Conservation (phyloP, 1,140 invertebrate genomes). For the Chlorops oryzae region DNA sequence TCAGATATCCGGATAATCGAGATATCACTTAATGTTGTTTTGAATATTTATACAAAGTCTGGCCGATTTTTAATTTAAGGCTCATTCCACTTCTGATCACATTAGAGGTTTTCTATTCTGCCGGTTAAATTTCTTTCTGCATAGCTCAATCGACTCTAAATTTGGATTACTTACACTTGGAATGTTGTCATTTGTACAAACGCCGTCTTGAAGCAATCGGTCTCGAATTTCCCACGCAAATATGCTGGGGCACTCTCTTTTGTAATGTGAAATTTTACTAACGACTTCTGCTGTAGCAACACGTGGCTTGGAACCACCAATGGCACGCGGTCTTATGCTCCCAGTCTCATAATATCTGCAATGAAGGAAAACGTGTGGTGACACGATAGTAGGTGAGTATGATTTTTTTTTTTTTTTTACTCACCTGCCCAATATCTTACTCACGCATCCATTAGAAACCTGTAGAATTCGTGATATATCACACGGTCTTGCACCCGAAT, state of each 20-base stretch:
- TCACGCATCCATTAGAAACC: constrained; percentile 93
- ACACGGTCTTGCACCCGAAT: constrained; percentile 93
- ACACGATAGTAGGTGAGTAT: not conserved
- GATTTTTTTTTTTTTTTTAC: constrained; percentile 15
- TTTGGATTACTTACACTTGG: constrained; percentile 94
- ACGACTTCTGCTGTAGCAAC: constrained; percentile 95
- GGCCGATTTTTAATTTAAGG: too few species aligned
- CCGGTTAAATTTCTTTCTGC: too few species aligned
- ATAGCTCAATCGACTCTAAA: too few species aligned
- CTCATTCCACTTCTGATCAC: too few species aligned
- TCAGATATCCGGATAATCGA: too few species aligned
- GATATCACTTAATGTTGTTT: too few species aligned
- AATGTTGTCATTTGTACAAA: constrained; percentile 99
- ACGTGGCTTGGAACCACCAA: constrained; percentile 90
- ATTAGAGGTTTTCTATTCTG: too few species aligned
- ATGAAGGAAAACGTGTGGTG: constrained; percentile 13
- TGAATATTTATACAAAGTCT: too few species aligned
- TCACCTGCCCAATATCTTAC: constrained; percentile 91
- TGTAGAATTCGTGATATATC: constrained; percentile 96
- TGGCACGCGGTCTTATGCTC: constrained; percentile 90
- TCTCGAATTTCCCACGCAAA: constrained; percentile 98
- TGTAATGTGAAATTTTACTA: constrained; percentile 91
- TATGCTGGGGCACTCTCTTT: constrained; percentile 93
- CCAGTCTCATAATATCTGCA: constrained; percentile 97
- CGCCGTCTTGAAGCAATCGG: constrained; percentile 88